Percentiles rank a stretch among this genome's conserved stretches.
Conservation (phyloP, 2,113 vertebrate genomes). For the Mixornis gularis region DNA sequence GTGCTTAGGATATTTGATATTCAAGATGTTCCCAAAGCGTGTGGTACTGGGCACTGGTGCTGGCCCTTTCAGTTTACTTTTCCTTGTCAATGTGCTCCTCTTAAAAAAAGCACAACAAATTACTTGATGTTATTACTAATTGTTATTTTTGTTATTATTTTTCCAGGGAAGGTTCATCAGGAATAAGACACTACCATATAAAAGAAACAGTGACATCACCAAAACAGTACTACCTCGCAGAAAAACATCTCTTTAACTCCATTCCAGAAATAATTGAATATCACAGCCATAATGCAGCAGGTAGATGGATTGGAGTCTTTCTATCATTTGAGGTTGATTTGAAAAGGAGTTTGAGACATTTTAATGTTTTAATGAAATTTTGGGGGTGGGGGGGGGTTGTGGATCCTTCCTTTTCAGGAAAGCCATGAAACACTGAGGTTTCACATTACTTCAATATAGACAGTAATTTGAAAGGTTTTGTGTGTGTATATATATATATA, state of each 20-base stretch:
- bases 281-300: slow-evolving; percentile 93
- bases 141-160: not conserved
- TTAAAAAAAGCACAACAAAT: not conserved
- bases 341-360: not conserved
- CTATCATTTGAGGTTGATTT: not conserved
- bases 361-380: not conserved
- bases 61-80: not conserved
- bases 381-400: not conserved
- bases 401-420: not conserved
- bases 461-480: not conserved
- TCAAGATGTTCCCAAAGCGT: not conserved
- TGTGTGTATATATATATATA: not conserved
- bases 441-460: not conserved
- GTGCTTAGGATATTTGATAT: not conserved
- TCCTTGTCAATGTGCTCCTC: not conserved
- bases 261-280: slow-evolving; percentile 93
- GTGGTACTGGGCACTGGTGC: rapidly evolving
- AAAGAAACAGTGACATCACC: slow-evolving; percentile 76
- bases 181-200: slow-evolving; percentile 86
- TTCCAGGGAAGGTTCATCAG: slow-evolving; percentile 74
- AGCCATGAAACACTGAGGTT: not conserved
- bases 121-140: not conserved
- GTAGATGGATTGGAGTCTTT: slow-evolving; percentile 55
- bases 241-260: slow-evolving; percentile 85
- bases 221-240: slow-evolving; percentile 85